Conservation (phyloP, 2,113 vertebrate species). For the Eonycteris spelaea region DNA sequence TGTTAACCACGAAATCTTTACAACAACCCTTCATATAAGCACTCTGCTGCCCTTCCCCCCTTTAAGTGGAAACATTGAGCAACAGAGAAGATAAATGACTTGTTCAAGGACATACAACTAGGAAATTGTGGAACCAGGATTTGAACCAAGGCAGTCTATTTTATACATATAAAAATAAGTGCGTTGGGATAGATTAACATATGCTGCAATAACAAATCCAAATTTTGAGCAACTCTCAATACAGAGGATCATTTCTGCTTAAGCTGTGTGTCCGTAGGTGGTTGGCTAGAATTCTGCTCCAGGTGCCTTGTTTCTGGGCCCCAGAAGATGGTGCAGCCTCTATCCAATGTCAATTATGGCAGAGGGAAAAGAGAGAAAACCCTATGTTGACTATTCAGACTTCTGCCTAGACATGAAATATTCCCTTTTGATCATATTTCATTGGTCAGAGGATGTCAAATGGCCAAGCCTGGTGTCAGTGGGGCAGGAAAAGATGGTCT, state of each 20-base stretch:
- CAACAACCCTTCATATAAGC: neutral
- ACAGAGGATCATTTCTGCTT: neutral
- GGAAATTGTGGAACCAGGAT: neutral
- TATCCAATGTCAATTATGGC: accelerated
- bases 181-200: neutral
- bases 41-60: neutral
- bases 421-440: neutral
- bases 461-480: neutral
- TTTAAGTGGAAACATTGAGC: neutral
- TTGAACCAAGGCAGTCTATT: neutral
- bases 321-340: neutral
- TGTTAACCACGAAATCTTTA: neutral
- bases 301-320: neutral
- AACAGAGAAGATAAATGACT: neutral
- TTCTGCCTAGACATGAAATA: neutral
- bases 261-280: accelerated
- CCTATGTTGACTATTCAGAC: too few relatives aligned
- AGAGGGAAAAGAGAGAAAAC: neutral
- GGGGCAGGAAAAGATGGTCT: neutral
- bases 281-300: accelerated
- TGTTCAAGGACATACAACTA: neutral
- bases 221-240: too few relatives aligned
- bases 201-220: neutral
- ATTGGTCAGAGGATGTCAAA: neutral
- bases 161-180: neutral